A percentile compares a stretch with the other conserved stretches of the same genome.
Conservation (phyloP, 2,888 invertebrate genomes). For the Leptinotarsa haldemani region DNA sequence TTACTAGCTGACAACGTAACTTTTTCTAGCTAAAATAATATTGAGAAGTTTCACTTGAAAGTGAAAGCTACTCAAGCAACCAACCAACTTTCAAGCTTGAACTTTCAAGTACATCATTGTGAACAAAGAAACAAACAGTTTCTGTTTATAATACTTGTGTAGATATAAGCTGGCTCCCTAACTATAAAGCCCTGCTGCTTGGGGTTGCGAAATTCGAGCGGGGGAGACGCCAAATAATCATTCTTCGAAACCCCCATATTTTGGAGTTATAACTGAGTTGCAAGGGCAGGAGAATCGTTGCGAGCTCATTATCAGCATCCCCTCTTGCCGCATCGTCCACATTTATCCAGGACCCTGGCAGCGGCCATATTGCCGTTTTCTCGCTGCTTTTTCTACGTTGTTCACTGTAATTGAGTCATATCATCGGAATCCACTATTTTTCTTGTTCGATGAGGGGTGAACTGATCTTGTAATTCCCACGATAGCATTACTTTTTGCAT, state of each 20-base stretch:
- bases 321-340: slow-evolving; percentile 15
- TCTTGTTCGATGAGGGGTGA: not conserved
- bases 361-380: slow-evolving; percentile 16
- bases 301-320: slow-evolving; percentile 27
- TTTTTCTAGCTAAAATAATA: no score
- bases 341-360: slow-evolving; percentile 9
- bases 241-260: slow-evolving; percentile 60
- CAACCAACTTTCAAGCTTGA: no score
- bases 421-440: not conserved
- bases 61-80: no score
- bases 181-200: not conserved
- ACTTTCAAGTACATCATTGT: no score
- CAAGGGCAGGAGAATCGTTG: slow-evolving; percentile 27
- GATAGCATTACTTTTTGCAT: no score
- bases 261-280: slow-evolving; percentile 59
- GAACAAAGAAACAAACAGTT: no score
- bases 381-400: slow-evolving; percentile 3
- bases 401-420: slow-evolving; percentile 11
- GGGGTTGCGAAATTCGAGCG: slow-evolving; percentile 11
- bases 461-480: not conserved
- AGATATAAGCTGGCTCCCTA: not conserved
- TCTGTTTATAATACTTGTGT: no score
- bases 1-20: no score
- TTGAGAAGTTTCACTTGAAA: no score
- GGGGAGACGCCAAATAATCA: slow-evolving; percentile 55